phyloP scores from a whole-genome alignment of 1,140 invertebrate genomes.

The Sycophaga agraensis region DNA sequence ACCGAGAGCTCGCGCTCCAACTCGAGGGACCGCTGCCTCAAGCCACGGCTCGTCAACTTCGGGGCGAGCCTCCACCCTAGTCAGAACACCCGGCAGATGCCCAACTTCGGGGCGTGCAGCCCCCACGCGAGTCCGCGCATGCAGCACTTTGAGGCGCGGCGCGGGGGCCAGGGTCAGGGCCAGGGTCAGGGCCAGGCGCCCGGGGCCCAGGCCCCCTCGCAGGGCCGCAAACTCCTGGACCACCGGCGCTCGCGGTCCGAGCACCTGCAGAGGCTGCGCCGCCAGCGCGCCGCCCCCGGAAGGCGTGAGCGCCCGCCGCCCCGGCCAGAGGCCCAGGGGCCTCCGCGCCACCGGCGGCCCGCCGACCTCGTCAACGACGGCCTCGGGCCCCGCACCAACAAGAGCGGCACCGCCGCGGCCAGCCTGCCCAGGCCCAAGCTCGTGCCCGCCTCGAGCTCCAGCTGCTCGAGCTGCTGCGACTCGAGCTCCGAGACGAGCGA shows the following conservation, averaged over 20 bases:
- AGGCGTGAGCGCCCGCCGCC: slow-evolving; percentile 2
- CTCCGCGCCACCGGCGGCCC: too few relatives aligned
- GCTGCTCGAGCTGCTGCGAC: slow-evolving; percentile 37
- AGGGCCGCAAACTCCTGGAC: slow-evolving; percentile 43
- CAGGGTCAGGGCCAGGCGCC: too few relatives aligned
- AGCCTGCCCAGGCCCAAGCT: slow-evolving; percentile 4
- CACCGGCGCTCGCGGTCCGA: slow-evolving; percentile 49
- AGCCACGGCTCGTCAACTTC: slow-evolving; percentile 42
- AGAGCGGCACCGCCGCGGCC: slow-evolving; percentile 44
- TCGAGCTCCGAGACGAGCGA: slow-evolving; percentile 65
- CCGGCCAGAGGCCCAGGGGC: slow-evolving; percentile 28
- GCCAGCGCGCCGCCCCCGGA: slow-evolving; percentile 37
- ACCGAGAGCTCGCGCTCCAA: slow-evolving; percentile 54
- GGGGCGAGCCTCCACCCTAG: slow-evolving; percentile 52
- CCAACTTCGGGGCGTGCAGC: slow-evolving; percentile 53
- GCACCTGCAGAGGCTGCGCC: slow-evolving; percentile 45
- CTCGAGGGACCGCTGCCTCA: slow-evolving; percentile 47
- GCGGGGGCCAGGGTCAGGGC: too few relatives aligned
- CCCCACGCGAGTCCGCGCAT: slow-evolving; percentile 51
- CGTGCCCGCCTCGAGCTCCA: background rate
- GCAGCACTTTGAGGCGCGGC: slow-evolving; percentile 48
- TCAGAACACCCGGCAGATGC: slow-evolving; percentile 53
- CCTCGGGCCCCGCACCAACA: slow-evolving; percentile 51
- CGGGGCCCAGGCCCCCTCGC: background rate
- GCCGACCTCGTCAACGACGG: slow-evolving; percentile 48